Conservation (phyloP, 2,797 vertebrate species). For the Dicrostonyx torquatus region DNA sequence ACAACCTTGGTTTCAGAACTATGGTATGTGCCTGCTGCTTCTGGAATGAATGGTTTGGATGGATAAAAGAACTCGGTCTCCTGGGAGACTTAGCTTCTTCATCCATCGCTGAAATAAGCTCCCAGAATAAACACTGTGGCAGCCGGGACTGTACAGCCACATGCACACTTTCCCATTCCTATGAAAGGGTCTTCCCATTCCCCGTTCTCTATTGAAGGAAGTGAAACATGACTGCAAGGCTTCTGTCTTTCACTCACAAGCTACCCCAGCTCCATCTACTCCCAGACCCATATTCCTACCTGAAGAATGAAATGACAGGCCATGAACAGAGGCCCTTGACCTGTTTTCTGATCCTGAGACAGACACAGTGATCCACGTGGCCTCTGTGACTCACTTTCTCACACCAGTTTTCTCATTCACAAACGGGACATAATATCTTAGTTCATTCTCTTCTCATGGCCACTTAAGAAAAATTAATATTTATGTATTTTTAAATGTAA, state of each 20-base stretch:
- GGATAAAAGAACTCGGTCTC: conserved; percentile 39
- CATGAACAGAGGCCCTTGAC: background rate
- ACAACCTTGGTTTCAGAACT: conserved; percentile 46
- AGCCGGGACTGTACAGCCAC: fast-evolving
- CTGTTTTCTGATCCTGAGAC: background rate
- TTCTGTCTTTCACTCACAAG: conserved; percentile 28
- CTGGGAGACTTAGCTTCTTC: background rate
- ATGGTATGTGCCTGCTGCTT: background rate
- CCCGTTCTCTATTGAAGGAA: conserved; percentile 50
- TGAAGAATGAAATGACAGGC: background rate
- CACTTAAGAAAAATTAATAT: conserved; percentile 58
- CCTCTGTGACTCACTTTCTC: background rate
- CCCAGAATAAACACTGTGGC: background rate
- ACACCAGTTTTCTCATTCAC: background rate
- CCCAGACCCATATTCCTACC: conserved; percentile 67
- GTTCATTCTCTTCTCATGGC: conserved; percentile 19
- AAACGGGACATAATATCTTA: background rate
- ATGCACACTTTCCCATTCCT: conserved; percentile 47
- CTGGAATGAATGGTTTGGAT: background rate
- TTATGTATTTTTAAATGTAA: conserved; percentile 6
- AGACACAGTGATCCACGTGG: background rate
- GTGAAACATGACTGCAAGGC: conserved; percentile 54
- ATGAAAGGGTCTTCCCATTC: conserved; percentile 4
- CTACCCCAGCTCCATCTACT: conserved; percentile 27
- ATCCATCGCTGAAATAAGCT: background rate